Evolutionary conservation across 2,888 invertebrate species (phyloP).

Genomic region (Habroteleia sp.): DNA sequence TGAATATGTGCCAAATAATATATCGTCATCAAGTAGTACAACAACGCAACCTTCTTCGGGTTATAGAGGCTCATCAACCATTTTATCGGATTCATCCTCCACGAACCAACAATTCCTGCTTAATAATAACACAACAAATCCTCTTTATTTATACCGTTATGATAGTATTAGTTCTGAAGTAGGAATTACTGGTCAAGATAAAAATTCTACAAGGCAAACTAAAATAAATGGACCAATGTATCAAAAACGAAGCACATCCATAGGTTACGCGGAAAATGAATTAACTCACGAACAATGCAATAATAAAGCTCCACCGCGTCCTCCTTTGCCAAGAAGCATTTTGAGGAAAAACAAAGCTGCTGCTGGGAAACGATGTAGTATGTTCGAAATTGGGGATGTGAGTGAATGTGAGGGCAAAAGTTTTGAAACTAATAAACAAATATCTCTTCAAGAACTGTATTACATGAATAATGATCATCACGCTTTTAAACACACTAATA

Average conservation of each 20-base stretch:
- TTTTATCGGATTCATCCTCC: conserved; percentile 89
- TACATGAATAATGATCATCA: conserved; percentile 82
- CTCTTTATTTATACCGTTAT: conserved; percentile 91
- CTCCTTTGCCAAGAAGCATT: conserved; percentile 88
- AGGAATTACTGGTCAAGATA: conserved; percentile 83
- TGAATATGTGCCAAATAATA: conserved; percentile 83
- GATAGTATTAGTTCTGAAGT: conserved; percentile 89
- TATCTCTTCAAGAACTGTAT: conserved; percentile 89
- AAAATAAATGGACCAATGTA: conserved; percentile 82
- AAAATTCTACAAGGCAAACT: conserved; percentile 64
- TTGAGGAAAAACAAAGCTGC: conserved; percentile 83
- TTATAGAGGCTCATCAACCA: conserved; percentile 92
- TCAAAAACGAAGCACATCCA: conserved; percentile 86
- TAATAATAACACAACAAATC: conserved; percentile 79
- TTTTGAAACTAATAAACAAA: conserved; percentile 84
- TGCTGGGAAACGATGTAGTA: conserved; percentile 85
- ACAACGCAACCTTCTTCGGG: conserved; percentile 92
- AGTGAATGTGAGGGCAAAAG: conserved; percentile 82
- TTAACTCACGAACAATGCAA: conserved; percentile 78
- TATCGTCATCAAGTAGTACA: conserved; percentile 86
- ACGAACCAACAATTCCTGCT: conserved; percentile 85
- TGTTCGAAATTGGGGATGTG: conserved; percentile 88
- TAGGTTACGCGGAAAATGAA: conserved; percentile 81
- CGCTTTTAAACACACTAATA: conserved; percentile 70
- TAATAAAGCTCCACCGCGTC: conserved; percentile 85